Conservation (phyloP, 2,113 vertebrate genomes). For the Aegotheles bennettii region DNA sequence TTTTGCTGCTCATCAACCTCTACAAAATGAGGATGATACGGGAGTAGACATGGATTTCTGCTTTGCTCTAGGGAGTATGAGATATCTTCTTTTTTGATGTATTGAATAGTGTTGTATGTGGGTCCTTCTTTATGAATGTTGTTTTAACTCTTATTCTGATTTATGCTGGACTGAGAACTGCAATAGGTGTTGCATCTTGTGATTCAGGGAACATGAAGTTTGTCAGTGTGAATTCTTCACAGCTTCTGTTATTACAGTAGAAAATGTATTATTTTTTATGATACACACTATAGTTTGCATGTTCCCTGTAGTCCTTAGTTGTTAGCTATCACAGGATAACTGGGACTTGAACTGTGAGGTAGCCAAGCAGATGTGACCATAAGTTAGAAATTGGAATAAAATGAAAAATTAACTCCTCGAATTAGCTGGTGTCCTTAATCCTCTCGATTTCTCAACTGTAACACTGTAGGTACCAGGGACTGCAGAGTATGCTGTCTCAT, state of each 20-base stretch:
- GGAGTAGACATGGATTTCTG: not conserved
- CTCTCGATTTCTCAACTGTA: not conserved
- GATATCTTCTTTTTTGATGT: not conserved
- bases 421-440: not conserved
- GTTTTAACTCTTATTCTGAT: not conserved
- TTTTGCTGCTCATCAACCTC: no score
- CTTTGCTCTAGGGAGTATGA: not conserved
- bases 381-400: not conserved
- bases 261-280: not conserved
- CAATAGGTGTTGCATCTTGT: not conserved
- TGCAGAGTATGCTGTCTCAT: conserved; percentile 95
- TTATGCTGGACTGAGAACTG: not conserved
- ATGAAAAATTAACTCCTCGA: not conserved
- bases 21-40: not conserved
- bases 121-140: not conserved
- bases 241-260: not conserved
- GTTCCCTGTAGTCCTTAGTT: not conserved
- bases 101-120: not conserved
- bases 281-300: not conserved
- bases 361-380: not conserved
- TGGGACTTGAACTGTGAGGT: not conserved
- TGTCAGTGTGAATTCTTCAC: not conserved
- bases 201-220: not conserved
- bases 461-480: conserved; percentile 87
- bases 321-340: not conserved